Base-by-base conservation (phyloP, 2,888 invertebrate genomes). In the Rotaria sp. region DNA sequence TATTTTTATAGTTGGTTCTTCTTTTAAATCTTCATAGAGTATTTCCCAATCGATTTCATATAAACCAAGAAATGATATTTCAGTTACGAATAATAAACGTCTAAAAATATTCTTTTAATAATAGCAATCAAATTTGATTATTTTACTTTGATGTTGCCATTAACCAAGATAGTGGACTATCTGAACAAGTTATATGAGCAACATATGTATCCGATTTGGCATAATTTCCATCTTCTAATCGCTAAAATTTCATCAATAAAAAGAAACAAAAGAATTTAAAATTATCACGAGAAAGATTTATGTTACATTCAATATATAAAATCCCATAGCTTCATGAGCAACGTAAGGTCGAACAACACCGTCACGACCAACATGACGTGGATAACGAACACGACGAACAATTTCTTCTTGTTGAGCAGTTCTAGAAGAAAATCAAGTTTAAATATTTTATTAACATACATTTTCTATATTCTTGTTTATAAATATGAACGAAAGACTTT, bases 331-430 rank as follows among this genome's bases (percentile, higher is more conserved):
- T 74, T 87, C 87, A 84, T 85, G 84, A 35, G 52, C 2, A 30
- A 85, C 38, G 35, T 84, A 87, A n/a, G 85, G 59, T 35, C 87
- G 57, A 84, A 87, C 57, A 26, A 87, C 35, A 57, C 84, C 57
- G 84, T 87, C 87, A 8, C 35, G 24, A 26, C 85, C 84, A 45
- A 87, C 84, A 48, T 57, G 41, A n/a, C 87, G 45, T 26, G 85
- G 85, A 35, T 85, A 84, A 74, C 87, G 80, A 50, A 45, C 48
- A n/a, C 85, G 48, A 48, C 84, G 57, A 38, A 85, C 50, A 30
- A 85, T 84, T 57, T 87, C 87, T 48, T 87, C 87, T 26, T 84
- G 80, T 30, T 52, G 52, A 41, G 74, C 84, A 15, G 85, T 57
- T 59, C 86, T 86, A 45, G 18, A 41, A 75, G 30, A 26, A 26